Evolutionary conservation across 53 echinoderm and acorn worm genomes (phyloP).

Genomic region (Temnopleurus reevesii): DNA sequence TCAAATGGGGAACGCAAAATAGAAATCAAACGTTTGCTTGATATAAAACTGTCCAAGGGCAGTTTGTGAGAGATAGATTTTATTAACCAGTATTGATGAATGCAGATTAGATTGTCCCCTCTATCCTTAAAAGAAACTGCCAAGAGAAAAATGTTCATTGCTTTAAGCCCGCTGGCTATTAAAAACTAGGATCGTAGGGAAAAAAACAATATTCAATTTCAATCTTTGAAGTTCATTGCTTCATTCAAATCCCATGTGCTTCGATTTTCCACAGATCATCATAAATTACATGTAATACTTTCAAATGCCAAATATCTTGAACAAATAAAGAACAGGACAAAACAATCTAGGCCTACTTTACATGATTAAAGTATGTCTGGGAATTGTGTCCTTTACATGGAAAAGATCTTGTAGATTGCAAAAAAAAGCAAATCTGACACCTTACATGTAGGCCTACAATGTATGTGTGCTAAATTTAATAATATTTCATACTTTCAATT

Average conservation of each 20-base stretch:
- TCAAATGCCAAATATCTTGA: not conserved
- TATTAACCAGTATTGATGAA: slow-evolving; percentile 56
- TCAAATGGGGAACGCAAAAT: slow-evolving; percentile 53
- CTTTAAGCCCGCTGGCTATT: not conserved
- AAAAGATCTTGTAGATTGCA: too few species aligned
- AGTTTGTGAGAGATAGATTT: slow-evolving; percentile 14
- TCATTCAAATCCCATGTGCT: not conserved
- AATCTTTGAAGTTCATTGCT: not conserved
- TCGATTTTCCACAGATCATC: not conserved
- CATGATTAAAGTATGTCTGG: too few species aligned
- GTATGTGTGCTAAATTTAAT: too few species aligned
- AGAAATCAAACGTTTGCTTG: slow-evolving; percentile 57
- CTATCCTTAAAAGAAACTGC: not conserved
- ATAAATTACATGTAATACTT: too few species aligned
- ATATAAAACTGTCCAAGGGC: slow-evolving; percentile 53
- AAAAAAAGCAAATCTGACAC: too few species aligned
- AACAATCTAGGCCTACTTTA: too few species aligned
- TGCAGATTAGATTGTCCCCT: slow-evolving; percentile 49
- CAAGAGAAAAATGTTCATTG: slow-evolving; percentile 24
- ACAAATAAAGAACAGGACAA: not conserved
- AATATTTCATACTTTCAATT: too few species aligned
- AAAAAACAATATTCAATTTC: not conserved
- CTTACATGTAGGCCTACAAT: too few species aligned
- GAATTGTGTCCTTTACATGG: too few species aligned
- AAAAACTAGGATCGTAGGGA: not conserved